A percentile compares a stretch with the other conserved stretches of the same genome.
These are phyloP conservation scores for Neuroterus valhalla DNA, from an alignment of 1,140 invertebrate genomes.

Conservation along the genomic window DNA sequence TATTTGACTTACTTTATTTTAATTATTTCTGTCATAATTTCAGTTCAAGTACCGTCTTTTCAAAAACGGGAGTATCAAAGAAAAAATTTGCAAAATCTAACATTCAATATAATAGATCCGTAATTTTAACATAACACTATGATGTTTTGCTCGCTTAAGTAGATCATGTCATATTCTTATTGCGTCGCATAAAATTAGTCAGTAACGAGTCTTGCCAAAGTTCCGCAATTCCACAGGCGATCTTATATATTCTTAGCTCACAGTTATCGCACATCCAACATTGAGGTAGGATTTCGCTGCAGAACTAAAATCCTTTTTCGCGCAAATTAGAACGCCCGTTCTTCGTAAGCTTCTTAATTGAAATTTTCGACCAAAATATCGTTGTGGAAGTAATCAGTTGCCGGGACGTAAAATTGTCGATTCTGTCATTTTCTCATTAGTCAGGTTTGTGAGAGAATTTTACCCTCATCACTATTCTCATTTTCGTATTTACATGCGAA, in stretches of 20 bases:
- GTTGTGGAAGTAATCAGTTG: not conserved
- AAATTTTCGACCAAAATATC: not conserved
- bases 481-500: too few relatives aligned
- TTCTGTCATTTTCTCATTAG: too few relatives aligned
- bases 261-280: not conserved
- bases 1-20: too few relatives aligned
- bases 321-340: not conserved
- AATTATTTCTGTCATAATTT: too few relatives aligned
- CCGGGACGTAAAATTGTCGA: too few relatives aligned
- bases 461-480: too few relatives aligned
- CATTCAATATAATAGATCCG: too few relatives aligned
- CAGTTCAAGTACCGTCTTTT: too few relatives aligned
- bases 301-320: not conserved
- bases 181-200: conserved; percentile 17
- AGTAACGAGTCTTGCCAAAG: conserved; percentile 27
- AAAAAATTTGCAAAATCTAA: too few relatives aligned
- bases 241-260: conserved; percentile 27
- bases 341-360: not conserved
- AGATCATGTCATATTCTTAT: conserved; percentile 18
- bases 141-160: not conserved
- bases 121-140: not conserved
- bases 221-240: conserved; percentile 23
- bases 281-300: conserved; percentile 7
- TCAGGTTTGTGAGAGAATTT: too few relatives aligned
- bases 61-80: too few relatives aligned